phyloP scores from a whole-genome alignment of 2,797 vertebrate genomes.

The Sebastes glaucus region DNA sequence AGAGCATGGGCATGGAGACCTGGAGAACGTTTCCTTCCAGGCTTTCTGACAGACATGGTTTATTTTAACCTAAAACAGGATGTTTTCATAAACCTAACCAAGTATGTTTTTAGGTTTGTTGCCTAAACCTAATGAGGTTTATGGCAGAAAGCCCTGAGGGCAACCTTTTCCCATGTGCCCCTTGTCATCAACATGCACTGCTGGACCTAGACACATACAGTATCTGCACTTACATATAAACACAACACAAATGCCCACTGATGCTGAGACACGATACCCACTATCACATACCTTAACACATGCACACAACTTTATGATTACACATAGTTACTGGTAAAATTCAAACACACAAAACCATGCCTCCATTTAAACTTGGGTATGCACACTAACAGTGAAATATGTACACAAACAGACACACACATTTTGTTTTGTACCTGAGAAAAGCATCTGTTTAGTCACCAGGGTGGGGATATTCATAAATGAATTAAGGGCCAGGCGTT shows the following conservation, averaged over 20 bases:
- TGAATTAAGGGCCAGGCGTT: constrained; percentile 42
- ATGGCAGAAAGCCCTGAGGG: too few species aligned
- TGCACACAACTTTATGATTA: not conserved
- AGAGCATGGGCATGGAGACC: too few species aligned
- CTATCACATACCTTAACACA: not conserved
- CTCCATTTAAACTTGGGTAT: not conserved
- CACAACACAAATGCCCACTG: not conserved
- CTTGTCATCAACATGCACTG: too few species aligned
- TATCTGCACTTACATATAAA: too few species aligned
- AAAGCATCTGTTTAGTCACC: constrained; percentile 51
- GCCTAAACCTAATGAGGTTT: too few species aligned
- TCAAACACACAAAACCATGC: not conserved
- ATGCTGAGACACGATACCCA: not conserved
- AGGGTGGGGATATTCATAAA: constrained; percentile 51
- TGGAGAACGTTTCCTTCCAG: too few species aligned
- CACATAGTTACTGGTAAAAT: not conserved
- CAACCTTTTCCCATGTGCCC: too few species aligned
- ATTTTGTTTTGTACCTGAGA: constrained; percentile 27
- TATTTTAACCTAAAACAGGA: too few species aligned
- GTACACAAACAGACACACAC: not conserved
- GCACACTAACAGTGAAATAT: not conserved
- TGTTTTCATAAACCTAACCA: too few species aligned
- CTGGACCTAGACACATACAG: too few species aligned
- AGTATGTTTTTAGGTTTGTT: too few species aligned
- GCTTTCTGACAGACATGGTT: too few species aligned